A percentile compares a stretch with the other conserved stretches of the same genome.
phyloP scores from a whole-genome alignment of 2,888 invertebrate genomes.

The Drosophila nr. perissopoda region DNA sequence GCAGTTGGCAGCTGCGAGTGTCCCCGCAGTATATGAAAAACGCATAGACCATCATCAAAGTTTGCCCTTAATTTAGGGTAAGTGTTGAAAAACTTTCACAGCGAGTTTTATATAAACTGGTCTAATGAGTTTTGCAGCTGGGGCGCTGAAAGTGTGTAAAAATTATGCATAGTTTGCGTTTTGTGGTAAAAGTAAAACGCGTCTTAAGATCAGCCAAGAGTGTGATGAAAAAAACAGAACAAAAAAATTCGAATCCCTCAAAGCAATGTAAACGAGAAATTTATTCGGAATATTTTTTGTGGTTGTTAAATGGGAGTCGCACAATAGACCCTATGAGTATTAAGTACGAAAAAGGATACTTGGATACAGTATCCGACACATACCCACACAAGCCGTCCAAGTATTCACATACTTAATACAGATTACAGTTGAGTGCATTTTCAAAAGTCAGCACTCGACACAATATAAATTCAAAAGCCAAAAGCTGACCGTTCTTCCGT shows the following conservation, averaged over 20 bases:
- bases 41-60: constrained; percentile 57
- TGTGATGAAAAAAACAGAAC: background rate
- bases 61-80: constrained; percentile 77
- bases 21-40: constrained; percentile 52
- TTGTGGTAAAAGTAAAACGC: constrained; percentile 37
- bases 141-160: constrained; percentile 47
- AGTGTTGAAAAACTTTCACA: constrained; percentile 64
- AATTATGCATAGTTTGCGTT: constrained; percentile 57
- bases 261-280: constrained; percentile 41
- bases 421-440: constrained; percentile 79
- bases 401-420: constrained; percentile 65
- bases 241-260: constrained; percentile 6
- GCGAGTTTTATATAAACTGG: constrained; percentile 75
- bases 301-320: constrained; percentile 7
- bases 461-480: constrained; percentile 75
- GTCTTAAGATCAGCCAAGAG: constrained; percentile 20
- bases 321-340: constrained; percentile 27
- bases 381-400: background rate
- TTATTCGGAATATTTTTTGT: constrained; percentile 28
- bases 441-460: constrained; percentile 73
- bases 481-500: constrained; percentile 17
- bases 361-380: constrained; percentile 1
- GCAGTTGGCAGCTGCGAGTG: constrained; percentile 41
- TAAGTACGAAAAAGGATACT: constrained; percentile 16
- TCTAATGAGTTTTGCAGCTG: constrained; percentile 68